A percentile compares a stretch with the other conserved stretches of the same genome.
phyloP scores from a whole-genome alignment of 1,140 invertebrate species.

The Daktulosphaira vitifoliae region DNA sequence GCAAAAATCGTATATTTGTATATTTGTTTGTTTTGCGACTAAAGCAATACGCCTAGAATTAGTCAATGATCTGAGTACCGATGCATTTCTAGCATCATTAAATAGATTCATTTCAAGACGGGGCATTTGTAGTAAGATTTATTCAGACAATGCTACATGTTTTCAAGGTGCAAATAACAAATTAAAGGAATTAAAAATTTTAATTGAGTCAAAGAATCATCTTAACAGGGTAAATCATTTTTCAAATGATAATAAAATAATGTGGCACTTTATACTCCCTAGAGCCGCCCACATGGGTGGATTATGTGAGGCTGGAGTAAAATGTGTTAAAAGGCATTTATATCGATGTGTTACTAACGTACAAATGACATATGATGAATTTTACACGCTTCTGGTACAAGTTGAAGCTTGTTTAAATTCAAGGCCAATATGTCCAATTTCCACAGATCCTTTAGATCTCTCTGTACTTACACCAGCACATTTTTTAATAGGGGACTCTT shows the following conservation, averaged over 20 bases:
- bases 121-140: slow-evolving; percentile 22
- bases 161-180: slow-evolving; percentile 35
- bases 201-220: not conserved
- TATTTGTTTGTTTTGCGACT: slow-evolving; percentile 40
- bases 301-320: slow-evolving; percentile 2
- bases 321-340: not conserved
- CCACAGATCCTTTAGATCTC: slow-evolving; percentile 39
- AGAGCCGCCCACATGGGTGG: not conserved
- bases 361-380: slow-evolving; percentile 39
- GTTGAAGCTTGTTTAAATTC: slow-evolving; percentile 43
- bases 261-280: slow-evolving; percentile 4
- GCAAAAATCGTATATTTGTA: slow-evolving; percentile 30
- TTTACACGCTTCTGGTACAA: slow-evolving; percentile 39
- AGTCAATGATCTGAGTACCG: slow-evolving; percentile 37
- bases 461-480: slow-evolving; percentile 40
- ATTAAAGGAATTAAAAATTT: not conserved
- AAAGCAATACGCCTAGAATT: slow-evolving; percentile 40
- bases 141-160: slow-evolving; percentile 35
- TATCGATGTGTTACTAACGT: not conserved
- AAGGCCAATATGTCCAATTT: slow-evolving; percentile 42
- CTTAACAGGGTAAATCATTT: too few relatives aligned
- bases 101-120: slow-evolving; percentile 39
- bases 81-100: slow-evolving; percentile 38
- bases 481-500: slow-evolving; percentile 38
- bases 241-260: not conserved